Evolutionary conservation across 2,113 vertebrate species (phyloP), one percentile per base, ranked within the genome.

Genomic region (Hystrix brachyura): DNA sequence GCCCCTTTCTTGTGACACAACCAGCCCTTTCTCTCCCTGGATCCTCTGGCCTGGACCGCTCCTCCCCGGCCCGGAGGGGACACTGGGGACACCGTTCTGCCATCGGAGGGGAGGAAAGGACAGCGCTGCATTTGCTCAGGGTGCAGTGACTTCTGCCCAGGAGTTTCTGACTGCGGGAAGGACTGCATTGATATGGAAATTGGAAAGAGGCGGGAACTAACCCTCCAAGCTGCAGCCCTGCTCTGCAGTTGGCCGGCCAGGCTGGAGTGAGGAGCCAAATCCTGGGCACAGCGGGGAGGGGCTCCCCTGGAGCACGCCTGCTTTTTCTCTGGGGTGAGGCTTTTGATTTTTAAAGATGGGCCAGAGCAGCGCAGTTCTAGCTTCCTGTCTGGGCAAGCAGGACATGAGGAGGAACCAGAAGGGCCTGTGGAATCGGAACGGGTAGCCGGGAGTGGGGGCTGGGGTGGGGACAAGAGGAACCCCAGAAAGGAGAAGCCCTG

Each of bases 91-190:
- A 97, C 95, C 93, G 64, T 55, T 93, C 96, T 72, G 55, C 86
- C 90, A 97, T 38, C 38, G 98, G 98, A 98, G 98, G 98, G 87
- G 23, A 10, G 98, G 97, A 98, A 98, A 89, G 95, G 94, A 94
- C 94, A 94, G 95, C 97, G 86, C 87, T 98, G 97, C 95, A 18
- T 97, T 96, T 97, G 95, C 87, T 97, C 29, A 76, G 93, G 97
- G 96, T 97, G 93, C 80, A 27, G 97, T 98, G 96, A 96, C 97
- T 98, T 97, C 97, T 3, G 19, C 67, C 38, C 38, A 25, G 38
- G 69, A 67, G 29, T 10, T 32, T 64, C 27, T 3, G 27, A 64
- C n/a, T 38, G 67, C 18, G 8, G 8, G 67, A 71, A 38, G 69
- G 69, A n/a, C 69, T 10, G 19, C 3, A 23, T 90, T 81, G 85